These are phyloP conservation scores for Rhizomys pruinosus DNA, from an alignment of 2,113 vertebrate species.

Conservation along the genomic window DNA sequence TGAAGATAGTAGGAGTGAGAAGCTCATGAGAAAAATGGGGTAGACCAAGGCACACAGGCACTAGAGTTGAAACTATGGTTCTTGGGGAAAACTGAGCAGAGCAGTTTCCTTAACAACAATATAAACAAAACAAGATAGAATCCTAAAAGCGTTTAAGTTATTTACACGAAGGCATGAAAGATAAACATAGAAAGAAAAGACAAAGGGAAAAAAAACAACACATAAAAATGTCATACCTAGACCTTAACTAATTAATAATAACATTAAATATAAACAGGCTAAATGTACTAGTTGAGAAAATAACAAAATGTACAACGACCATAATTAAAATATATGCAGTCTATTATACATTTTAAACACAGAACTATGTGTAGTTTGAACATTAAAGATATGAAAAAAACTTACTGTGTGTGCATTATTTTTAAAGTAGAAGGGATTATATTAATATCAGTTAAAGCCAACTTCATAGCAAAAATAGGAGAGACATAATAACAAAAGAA, in stretches of 20 bases:
- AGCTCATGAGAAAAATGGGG: not conserved
- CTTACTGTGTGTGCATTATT: not conserved
- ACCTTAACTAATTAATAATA: not conserved
- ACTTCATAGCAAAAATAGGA: not conserved
- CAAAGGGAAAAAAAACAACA: conserved; percentile 8
- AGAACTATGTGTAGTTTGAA: not conserved
- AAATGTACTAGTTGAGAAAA: conserved; percentile 14
- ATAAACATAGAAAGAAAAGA: not conserved
- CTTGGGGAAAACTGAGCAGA: not conserved
- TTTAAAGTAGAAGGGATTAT: not conserved
- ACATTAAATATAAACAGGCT: not conserved
- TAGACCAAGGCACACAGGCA: not conserved
- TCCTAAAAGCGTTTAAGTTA: not conserved
- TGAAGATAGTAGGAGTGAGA: not conserved
- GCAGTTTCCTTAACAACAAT: not conserved
- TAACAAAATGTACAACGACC: not conserved
- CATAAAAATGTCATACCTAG: not conserved
- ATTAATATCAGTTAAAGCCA: not conserved
- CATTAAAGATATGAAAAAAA: not conserved
- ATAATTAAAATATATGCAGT: not conserved
- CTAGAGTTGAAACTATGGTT: not conserved
- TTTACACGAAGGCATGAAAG: not conserved
- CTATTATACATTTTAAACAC: not conserved
- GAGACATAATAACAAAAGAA: not conserved
- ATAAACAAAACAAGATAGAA: not conserved